Percentiles rank a stretch among this genome's conserved stretches.
Evolutionary conservation across 2,797 vertebrate genomes (phyloP).

Genomic region (Parauchenoglanis ngamensis): DNA sequence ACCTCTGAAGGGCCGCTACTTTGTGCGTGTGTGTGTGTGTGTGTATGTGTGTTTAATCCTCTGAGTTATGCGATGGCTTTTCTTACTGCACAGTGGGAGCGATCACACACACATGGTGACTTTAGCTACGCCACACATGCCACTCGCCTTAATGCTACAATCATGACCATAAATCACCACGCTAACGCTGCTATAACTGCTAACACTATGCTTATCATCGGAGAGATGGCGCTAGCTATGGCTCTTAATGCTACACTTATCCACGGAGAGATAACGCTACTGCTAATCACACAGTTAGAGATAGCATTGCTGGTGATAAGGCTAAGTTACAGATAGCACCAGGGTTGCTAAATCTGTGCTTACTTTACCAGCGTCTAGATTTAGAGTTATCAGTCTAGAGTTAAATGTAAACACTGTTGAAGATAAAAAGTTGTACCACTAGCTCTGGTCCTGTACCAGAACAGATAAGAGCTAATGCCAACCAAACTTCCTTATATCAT

Average conservation of each 20-base stretch:
- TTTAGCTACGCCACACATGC: conserved; percentile 52
- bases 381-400: neutral
- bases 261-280: neutral
- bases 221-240: neutral
- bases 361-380: too few species aligned
- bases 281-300: neutral
- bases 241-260: neutral
- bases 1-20: conserved; percentile 45
- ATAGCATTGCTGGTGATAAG: neutral
- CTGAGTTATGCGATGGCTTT: conserved; percentile 56
- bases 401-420: neutral
- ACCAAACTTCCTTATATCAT: too few species aligned
- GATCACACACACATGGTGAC: conserved; percentile 54
- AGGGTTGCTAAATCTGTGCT: neutral
- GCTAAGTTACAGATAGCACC: neutral
- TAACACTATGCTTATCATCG: neutral
- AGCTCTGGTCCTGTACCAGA: too few species aligned
- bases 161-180: conserved; percentile 43
- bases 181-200: neutral
- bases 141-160: conserved; percentile 39
- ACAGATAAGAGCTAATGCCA: neutral
- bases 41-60: conserved; percentile 56
- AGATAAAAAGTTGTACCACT: neutral
- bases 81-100: conserved; percentile 55
- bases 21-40: conserved; percentile 50